Percentiles rank a stretch among this genome's conserved stretches.
These are phyloP conservation scores for Glandiceps talaboti DNA, from an alignment of 53 echinoderm and acorn worm species.

Conservation along the genomic window DNA sequence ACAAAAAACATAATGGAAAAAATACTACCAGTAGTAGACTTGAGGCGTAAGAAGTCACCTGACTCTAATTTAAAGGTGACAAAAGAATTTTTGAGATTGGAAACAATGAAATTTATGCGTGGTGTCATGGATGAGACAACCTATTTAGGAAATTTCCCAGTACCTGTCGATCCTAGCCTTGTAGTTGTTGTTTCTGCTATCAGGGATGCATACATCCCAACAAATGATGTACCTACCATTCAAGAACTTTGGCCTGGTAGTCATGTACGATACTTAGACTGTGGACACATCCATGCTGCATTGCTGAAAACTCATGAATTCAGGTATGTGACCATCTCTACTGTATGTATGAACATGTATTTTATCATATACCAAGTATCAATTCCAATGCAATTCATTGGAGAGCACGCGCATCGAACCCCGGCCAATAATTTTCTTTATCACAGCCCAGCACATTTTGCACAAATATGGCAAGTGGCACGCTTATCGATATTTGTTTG, in stretches of 20 bases:
- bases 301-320: conserved; percentile 66
- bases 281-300: conserved; percentile 58
- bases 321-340: conserved; percentile 58
- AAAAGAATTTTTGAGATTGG: conserved; percentile 24
- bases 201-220: conserved; percentile 69
- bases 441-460: background rate
- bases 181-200: conserved; percentile 47
- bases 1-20: background rate
- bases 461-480: no score
- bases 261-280: conserved; percentile 65
- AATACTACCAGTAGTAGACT: background rate
- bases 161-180: conserved; percentile 54
- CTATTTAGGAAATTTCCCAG: conserved; percentile 71
- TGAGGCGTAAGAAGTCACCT: background rate
- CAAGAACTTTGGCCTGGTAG: conserved; percentile 75
- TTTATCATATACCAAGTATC: no score
- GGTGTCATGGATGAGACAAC: conserved; percentile 84
- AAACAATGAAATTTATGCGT: conserved; percentile 65
- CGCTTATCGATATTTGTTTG: no score
- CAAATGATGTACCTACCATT: conserved; percentile 49
- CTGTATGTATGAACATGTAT: no score
- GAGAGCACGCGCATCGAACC: no score
- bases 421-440: background rate
- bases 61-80: background rate
- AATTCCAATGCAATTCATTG: no score